Percentiles rank a stretch among this genome's conserved stretches.
These are phyloP conservation scores for Argopecten irradians DNA, from an alignment of 1,140 invertebrate genomes.

Conservation along the genomic window DNA sequence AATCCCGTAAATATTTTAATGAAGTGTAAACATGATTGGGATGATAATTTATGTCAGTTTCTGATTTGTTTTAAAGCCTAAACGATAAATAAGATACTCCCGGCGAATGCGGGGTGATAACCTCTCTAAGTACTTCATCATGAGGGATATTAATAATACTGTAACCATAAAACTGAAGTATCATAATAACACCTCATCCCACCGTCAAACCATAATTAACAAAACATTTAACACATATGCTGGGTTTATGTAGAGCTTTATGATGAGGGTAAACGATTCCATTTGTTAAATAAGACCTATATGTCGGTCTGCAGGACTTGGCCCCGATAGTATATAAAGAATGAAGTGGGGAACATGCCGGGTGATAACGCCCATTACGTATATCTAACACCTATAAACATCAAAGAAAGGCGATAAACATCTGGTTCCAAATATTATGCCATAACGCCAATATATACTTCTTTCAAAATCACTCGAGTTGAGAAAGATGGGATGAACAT, in stretches of 20 bases:
- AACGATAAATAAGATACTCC: too few relatives aligned
- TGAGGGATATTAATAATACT: background rate
- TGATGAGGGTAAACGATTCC: background rate
- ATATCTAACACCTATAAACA: background rate
- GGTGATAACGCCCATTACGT: background rate
- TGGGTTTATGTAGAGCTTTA: background rate
- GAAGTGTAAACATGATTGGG: too few relatives aligned
- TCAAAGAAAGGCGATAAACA: background rate
- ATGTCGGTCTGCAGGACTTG: background rate
- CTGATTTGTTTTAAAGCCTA: too few relatives aligned
- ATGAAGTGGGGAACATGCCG: background rate
- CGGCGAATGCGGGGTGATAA: background rate
- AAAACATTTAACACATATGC: background rate
- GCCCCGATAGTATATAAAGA: background rate
- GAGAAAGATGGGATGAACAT: background rate
- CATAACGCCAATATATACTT: background rate
- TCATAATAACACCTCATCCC: background rate
- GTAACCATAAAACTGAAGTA: background rate
- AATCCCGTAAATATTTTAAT: too few relatives aligned
- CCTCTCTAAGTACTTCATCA: background rate
- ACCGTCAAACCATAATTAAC: background rate
- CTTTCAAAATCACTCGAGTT: background rate
- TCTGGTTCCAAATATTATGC: conserved; percentile 3
- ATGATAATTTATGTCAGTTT: too few relatives aligned
- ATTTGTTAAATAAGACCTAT: background rate